Evolutionary conservation across 2,888 invertebrate genomes (phyloP).

Genomic region (Sesia bembeciformis): DNA sequence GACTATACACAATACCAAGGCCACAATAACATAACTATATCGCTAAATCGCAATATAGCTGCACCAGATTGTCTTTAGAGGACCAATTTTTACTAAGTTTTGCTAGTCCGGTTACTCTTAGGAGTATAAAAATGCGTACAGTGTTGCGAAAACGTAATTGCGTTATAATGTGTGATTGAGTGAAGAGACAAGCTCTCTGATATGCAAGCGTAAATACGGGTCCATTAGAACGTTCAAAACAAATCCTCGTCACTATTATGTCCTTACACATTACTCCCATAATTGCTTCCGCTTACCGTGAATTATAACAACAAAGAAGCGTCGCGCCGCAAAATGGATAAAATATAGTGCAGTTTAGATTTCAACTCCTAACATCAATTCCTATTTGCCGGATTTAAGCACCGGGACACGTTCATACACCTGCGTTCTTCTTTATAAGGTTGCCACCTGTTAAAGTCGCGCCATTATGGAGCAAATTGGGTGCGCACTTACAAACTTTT

Average conservation of each 20-base stretch:
- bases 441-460: background rate
- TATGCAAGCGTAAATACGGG: constrained; percentile 34
- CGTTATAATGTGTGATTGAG: too few relatives aligned
- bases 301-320: constrained; percentile 64
- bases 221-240: constrained; percentile 56
- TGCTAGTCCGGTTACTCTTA: too few relatives aligned
- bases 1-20: too few relatives aligned
- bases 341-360: constrained; percentile 59
- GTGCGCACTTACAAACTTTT: background rate
- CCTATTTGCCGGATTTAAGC: constrained; percentile 56
- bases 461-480: background rate
- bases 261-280: constrained; percentile 61
- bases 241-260: constrained; percentile 64
- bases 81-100: too few relatives aligned
- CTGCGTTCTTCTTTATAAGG: constrained; percentile 37
- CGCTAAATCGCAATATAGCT: too few relatives aligned
- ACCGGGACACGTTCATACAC: constrained; percentile 38
- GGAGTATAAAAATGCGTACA: too few relatives aligned
- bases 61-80: too few relatives aligned
- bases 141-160: too few relatives aligned
- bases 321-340: constrained; percentile 50
- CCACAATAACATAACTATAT: too few relatives aligned
- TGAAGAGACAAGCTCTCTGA: background rate
- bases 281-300: constrained; percentile 66
- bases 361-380: constrained; percentile 58